Evolutionary conservation across 2,797 vertebrate genomes (phyloP), one percentile per base, ranked within the genome.

Genomic region (Sebastes hubbsi): DNA sequence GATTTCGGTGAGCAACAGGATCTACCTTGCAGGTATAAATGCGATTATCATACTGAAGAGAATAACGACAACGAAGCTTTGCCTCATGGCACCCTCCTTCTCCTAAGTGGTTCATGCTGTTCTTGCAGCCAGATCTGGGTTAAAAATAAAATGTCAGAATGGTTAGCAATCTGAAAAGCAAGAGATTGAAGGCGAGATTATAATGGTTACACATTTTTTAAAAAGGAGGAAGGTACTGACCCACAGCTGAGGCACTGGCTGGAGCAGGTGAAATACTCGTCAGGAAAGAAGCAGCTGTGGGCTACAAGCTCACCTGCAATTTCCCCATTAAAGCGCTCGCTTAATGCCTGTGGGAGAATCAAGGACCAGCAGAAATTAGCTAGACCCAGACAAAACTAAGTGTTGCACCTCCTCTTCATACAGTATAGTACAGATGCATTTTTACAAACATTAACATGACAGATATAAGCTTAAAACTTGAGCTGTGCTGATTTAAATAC

Each of bases 201-300:
- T 22, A 13, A 62, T 25, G n/a, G 22, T 42, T 36, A 22, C 10
- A 14, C 27, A 14, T 11, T 24, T 34, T 24, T 25, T 27, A 11
- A 62, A 75, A 66, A 10, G 16, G 12, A 36, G 18, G 30, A 63
- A 42, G 59, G 27, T 55, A 96, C 98, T 95, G 91, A 99, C 98
- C 98, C 97, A 87, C 99, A 99, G 90, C 99, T 98, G 92, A 99
- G 97, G 87, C 99, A 99, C 82, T 97, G 85, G 83, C 95, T 96
- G 83, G 98, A 99, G 89, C 99, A 99, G 64, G 98, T 99, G 93
- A 99, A 99, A 94, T 99, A 99, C 86, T 99, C 98, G 80, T 99
- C 99, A 6, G 99, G 98, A 84, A 99, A 99, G 87, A 99, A 99
- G 83, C 98, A 99, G 94, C 97, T 99, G 88, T 98, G 97, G 5